These are phyloP conservation scores for Tinea pellionella DNA, from an alignment of 2,888 invertebrate genomes.

Conservation along the genomic window DNA sequence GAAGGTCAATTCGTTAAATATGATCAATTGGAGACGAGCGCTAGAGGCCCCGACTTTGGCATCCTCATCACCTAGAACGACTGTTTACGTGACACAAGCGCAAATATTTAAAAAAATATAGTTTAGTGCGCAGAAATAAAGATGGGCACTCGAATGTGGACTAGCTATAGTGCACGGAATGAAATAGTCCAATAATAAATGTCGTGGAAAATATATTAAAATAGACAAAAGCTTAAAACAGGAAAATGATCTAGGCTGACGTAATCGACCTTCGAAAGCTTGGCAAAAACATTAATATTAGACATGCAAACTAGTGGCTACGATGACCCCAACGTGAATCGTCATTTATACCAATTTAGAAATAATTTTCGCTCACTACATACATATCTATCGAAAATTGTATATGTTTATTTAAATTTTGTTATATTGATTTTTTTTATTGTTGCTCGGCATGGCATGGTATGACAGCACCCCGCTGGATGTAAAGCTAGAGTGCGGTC, in stretches of 20 bases:
- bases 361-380: constrained; percentile 9
- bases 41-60: constrained; percentile 29
- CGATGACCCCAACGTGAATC: constrained; percentile 37
- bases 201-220: constrained; percentile 5
- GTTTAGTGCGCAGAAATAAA: neutral
- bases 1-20: constrained; percentile 50
- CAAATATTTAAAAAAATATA: neutral
- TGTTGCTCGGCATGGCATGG: too few relatives aligned
- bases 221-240: constrained; percentile 10
- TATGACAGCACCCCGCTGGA: too few relatives aligned
- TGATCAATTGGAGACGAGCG: constrained; percentile 41
- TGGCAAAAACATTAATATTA: constrained; percentile 33
- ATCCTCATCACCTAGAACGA: neutral
- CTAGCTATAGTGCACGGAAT: neutral
- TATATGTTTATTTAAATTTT: too few relatives aligned
- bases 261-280: constrained; percentile 37
- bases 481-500: too few relatives aligned
- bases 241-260: constrained; percentile 25
- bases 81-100: too few relatives aligned
- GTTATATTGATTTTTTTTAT: too few relatives aligned
- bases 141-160: neutral
- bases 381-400: too few relatives aligned
- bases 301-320: constrained; percentile 28
- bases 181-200: neutral
- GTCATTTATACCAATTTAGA: constrained; percentile 21